Conservation (phyloP, 2,113 vertebrate genomes). For the Oostethus manadensis region DNA sequence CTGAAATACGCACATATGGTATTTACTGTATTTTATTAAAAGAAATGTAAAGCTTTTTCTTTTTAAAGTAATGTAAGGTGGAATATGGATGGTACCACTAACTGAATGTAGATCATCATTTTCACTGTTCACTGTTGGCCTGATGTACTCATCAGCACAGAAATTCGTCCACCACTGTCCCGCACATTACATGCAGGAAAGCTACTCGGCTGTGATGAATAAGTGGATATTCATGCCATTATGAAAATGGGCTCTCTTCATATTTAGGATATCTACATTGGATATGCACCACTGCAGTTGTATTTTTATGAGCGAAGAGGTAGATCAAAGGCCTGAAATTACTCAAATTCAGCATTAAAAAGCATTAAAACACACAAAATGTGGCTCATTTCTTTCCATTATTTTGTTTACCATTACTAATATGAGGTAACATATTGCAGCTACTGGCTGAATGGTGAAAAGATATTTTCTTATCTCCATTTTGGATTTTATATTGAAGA, state of each 20-base stretch:
- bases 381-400: too few species aligned
- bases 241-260: slow-evolving; percentile 1
- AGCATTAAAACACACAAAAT: too few species aligned
- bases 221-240: slow-evolving; percentile 5
- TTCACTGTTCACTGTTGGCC: neutral
- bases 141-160: neutral
- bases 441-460: too few species aligned
- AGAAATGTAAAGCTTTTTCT: too few species aligned
- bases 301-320: neutral
- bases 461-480: too few species aligned
- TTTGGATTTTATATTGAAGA: too few species aligned
- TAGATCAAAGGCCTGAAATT: neutral
- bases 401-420: too few species aligned
- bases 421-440: too few species aligned
- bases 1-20: too few species aligned
- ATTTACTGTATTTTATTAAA: too few species aligned
- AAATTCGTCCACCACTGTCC: neutral
- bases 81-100: neutral
- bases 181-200: neutral
- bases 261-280: neutral
- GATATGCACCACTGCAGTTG: neutral
- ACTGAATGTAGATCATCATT: neutral
- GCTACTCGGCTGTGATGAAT: slow-evolving; percentile 1
- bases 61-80: neutral
- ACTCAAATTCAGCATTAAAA: neutral